Evolutionary conservation across 2,888 invertebrate species (phyloP), one percentile per base, ranked within the genome.

Genomic region (Diaperis boleti): DNA sequence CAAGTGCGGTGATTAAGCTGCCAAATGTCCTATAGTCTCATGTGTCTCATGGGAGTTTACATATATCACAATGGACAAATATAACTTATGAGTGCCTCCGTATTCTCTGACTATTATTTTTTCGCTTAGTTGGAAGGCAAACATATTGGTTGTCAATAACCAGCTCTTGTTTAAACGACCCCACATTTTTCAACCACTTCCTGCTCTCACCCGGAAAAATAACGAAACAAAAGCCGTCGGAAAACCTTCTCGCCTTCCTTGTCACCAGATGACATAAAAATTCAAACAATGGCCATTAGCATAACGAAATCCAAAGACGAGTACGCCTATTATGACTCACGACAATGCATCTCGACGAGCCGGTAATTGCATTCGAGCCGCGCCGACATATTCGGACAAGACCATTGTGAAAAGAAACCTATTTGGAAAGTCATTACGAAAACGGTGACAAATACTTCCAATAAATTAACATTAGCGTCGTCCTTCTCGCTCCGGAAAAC

Each of bases 301-400:
- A 52, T 52, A 37, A 52, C 52, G 39, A 52, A 52, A 52, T 52
- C 37, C 35, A 11, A 39, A 52, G 52, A 52, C 39, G 52, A 52
- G 37, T 22, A 39, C 52, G 50, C 50, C 50, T 37, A 37, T 50
- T 50, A 49, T 49, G 49, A 33, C 31, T 50, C 49, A 35, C 49
- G 35, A 50, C 49, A 50, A 50, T 50, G 49, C 49, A 49, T 33
- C 33, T 49, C 33, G 33, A 33, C 31, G 14, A 35, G 50, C 7
- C 8, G 22, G 26, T 52, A 52, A 52, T 52, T 52, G 52, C 52
- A 52, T n/a, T n/a, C 37, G 22, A 35, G 29, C 45, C 18, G 14
- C 45, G 26, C 10, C 41, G 20, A 15, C 41, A 42, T n/a, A 42
- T 42, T 42, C 20, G 41, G 41, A 42, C 41, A 42, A 42, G 20